Evolutionary conservation across 2,113 vertebrate species (phyloP), one percentile per base, ranked within the genome.

Genomic region (Podocnemis expansa): DNA sequence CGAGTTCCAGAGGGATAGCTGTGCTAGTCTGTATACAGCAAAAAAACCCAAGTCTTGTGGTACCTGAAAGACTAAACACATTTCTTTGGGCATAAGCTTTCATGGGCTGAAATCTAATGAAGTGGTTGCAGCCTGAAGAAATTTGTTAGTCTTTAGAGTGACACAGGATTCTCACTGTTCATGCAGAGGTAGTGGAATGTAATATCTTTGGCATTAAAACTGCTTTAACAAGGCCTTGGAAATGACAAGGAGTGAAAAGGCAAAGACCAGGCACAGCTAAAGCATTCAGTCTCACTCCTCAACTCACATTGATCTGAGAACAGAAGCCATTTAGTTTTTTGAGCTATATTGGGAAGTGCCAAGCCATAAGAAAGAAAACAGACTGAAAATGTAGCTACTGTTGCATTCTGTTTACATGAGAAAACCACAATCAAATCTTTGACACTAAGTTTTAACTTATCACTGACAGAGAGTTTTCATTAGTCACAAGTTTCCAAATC

Each of bases 161-260:
- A 47, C 47, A 47, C 47, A 47, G 47, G 47, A 10, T 6, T 47
- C 47, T 47, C 47, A 10, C 10, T 47, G 47, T 47, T 47, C 10
- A 47, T 10, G 97, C 98, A 98, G 98, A 90, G 67, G 94, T 91
- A 82, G 82, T 97, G 98, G 98, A 98, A 98, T 98, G 98, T 96
- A 97, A 96, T 96, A 97, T 96, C 94, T 82, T 81, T 84, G 83
- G 94, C 90, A 97, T 95, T 97, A 97, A 97, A 97, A 94, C 96
- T 96, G 96, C 97, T 97, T 97, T 97, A 98, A 95, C 93, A 97
- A 96, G 88, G 89, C 60, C 34, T 10, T 67, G 60, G 60, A 34
- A 67, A 67, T 34, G 34, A 67, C 31, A 90, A 76, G 24, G 43
- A 56, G 75, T 49, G 34, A 9, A 89, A 89, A 88, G 2, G 10